Evolutionary conservation across 2,113 vertebrate genomes (phyloP).

Genomic region (Hucho hucho): DNA sequence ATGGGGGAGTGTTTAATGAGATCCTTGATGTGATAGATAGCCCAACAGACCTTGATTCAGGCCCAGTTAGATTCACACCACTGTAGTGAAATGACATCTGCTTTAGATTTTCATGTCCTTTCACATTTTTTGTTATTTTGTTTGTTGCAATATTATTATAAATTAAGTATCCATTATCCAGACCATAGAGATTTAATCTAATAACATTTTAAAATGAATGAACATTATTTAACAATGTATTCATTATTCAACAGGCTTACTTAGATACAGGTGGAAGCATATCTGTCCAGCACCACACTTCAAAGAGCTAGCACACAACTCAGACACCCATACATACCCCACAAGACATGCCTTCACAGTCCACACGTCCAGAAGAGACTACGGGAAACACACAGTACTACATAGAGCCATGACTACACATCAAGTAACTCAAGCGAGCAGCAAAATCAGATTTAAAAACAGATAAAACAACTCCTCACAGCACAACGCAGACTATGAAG

Average conservation of each 20-base stretch:
- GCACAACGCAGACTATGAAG: too few relatives aligned
- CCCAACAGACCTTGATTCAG: background rate
- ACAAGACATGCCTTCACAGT: too few relatives aligned
- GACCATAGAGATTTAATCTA: background rate
- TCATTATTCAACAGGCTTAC: slow-evolving; percentile 3
- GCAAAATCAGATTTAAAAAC: too few relatives aligned
- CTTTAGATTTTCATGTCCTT: background rate
- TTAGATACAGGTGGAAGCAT: background rate
- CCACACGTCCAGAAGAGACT: too few relatives aligned
- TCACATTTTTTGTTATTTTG: background rate
- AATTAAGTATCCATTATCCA: slow-evolving; percentile 7
- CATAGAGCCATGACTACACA: too few relatives aligned
- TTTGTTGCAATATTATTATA: slow-evolving; percentile 14
- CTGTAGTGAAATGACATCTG: background rate
- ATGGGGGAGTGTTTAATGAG: too few relatives aligned
- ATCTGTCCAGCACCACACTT: background rate
- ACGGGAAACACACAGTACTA: too few relatives aligned
- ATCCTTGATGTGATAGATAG: background rate
- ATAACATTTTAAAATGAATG: slow-evolving; percentile 1
- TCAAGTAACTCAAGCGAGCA: too few relatives aligned
- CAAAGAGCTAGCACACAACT: background rate
- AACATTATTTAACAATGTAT: background rate
- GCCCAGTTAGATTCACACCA: too few relatives aligned
- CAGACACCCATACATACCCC: too few relatives aligned
- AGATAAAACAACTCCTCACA: too few relatives aligned